Conservation (phyloP, 2,113 vertebrate species). For the Apistogramma diplotaenia region DNA sequence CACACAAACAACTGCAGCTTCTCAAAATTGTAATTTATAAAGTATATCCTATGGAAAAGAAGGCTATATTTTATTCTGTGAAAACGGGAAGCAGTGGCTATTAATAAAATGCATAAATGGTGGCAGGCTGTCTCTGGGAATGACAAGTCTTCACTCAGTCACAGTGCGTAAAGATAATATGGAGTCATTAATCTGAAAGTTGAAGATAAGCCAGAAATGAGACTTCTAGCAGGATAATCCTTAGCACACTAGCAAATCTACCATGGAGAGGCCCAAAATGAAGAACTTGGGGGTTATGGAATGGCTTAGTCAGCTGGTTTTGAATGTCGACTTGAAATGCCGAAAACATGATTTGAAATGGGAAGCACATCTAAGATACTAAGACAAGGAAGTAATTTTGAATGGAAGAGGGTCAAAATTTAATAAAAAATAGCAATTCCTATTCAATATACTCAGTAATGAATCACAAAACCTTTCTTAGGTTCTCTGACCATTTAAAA, state of each 20-base stretch:
- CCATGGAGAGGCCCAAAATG: not conserved
- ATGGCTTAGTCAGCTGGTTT: not conserved
- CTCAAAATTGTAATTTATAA: not conserved
- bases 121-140: not conserved
- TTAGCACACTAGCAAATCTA: not conserved
- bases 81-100: not conserved
- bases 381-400: not conserved
- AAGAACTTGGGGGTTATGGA: not conserved
- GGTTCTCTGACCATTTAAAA: not conserved
- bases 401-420: not conserved
- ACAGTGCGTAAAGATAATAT: not conserved
- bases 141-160: not conserved
- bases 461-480: not conserved
- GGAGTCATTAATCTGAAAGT: not conserved
- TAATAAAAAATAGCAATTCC: too few species aligned
- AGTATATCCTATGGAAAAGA: not conserved
- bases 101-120: not conserved
- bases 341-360: not conserved
- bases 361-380: not conserved
- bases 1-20: not conserved
- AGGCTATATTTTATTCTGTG: not conserved
- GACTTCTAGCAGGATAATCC: not conserved
- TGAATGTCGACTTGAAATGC: not conserved
- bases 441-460: not conserved
- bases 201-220: not conserved